phyloP scores from a whole-genome alignment of 2,113 vertebrate genomes.

The Alexandromys fortis region DNA sequence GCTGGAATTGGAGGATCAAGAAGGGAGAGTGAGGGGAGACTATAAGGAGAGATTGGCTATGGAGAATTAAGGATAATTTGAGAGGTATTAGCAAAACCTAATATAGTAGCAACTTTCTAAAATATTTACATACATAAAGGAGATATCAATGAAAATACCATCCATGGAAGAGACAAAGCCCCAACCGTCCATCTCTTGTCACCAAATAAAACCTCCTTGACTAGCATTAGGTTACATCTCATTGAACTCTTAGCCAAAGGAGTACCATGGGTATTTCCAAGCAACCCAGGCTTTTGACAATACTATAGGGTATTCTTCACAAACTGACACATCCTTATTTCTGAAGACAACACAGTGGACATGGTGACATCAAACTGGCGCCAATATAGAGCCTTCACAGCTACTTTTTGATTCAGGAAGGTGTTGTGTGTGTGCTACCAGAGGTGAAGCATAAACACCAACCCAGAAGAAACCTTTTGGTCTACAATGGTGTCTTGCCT shows the following conservation, averaged over 20 bases:
- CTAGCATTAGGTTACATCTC: not conserved
- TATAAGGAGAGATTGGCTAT: not conserved
- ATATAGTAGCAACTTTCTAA: not conserved
- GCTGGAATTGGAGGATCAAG: not conserved
- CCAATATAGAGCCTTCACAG: not conserved
- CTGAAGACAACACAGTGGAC: not conserved
- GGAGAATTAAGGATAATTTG: not conserved
- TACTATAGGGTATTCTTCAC: not conserved
- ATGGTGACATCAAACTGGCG: not conserved
- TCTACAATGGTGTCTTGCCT: not conserved
- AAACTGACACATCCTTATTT: not conserved
- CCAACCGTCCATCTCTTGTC: not conserved
- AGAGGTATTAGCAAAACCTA: not conserved
- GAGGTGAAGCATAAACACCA: not conserved
- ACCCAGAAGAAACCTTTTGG: not conserved
- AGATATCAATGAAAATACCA: not conserved
- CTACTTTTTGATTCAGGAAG: not conserved
- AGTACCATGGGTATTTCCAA: not conserved
- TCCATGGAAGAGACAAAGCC: not conserved
- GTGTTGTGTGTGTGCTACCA: not conserved
- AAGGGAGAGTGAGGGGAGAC: accelerated
- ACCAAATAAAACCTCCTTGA: too few species aligned
- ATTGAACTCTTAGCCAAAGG: not conserved
- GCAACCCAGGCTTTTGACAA: not conserved
- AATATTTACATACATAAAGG: not conserved